A percentile compares a stretch with the other conserved stretches of the same genome.
Evolutionary conservation across 23 tunicate species (phyloP).

Genomic region (Halocynthia roretzi): DNA sequence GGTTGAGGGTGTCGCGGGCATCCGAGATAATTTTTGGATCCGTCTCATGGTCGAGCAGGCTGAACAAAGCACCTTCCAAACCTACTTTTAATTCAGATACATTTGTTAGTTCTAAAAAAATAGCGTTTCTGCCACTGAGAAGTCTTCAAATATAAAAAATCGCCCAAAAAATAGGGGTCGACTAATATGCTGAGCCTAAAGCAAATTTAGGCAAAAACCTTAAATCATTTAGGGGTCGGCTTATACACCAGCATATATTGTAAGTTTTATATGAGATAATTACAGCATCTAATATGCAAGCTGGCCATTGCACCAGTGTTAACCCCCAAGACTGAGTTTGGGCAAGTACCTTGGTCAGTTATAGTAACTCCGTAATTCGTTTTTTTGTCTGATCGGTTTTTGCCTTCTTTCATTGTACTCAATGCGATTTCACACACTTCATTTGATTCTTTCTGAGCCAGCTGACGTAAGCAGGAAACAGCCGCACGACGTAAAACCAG

Average conservation of each 20-base stretch:
- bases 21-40: slow-evolving; percentile 51
- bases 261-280: no score
- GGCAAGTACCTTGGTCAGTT: slow-evolving; percentile 60
- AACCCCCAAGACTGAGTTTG: no score
- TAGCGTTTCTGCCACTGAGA: no score
- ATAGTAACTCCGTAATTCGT: slow-evolving; percentile 53
- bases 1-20: slow-evolving; percentile 69
- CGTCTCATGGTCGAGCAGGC: slow-evolving; percentile 67
- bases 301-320: no score
- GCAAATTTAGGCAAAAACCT: no score
- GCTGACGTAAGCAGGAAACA: slow-evolving; percentile 79
- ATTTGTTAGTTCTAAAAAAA: no score
- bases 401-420: slow-evolving; percentile 6
- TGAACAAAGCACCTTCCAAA: slow-evolving; percentile 87
- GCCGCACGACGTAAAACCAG: slow-evolving; percentile 78
- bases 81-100: slow-evolving; percentile 22
- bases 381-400: slow-evolving; percentile 5
- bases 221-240: no score
- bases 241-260: no score
- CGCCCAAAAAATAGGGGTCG: no score
- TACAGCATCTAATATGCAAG: no score
- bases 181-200: no score
- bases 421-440: slow-evolving; percentile 77
- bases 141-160: no score
- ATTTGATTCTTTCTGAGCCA: slow-evolving; percentile 79